These are phyloP conservation scores for Eulemur macaco DNA, from an alignment of 2,113 vertebrate genomes.

Conservation along the genomic window DNA sequence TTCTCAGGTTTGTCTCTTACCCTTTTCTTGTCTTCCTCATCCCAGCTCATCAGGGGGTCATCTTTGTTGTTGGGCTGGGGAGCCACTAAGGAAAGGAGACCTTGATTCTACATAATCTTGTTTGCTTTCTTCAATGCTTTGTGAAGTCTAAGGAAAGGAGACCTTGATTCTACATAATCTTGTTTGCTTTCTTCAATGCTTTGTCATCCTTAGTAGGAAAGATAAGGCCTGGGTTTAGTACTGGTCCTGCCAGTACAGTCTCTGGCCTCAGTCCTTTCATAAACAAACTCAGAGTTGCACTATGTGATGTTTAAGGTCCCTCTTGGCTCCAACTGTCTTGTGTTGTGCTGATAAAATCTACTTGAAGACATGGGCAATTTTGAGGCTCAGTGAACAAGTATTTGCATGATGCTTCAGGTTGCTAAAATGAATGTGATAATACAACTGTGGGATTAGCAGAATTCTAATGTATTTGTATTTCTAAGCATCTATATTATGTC, in stretches of 20 bases:
- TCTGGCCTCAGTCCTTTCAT: not conserved
- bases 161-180: not conserved
- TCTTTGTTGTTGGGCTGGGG: not conserved
- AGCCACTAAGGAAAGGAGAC: not conserved
- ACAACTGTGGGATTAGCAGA: not conserved
- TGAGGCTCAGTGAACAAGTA: constrained; percentile 48
- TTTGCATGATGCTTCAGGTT: constrained; percentile 29
- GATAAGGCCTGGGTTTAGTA: not conserved
- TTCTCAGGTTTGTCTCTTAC: not conserved
- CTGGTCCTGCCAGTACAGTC: not conserved
- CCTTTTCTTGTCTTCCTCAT: not conserved
- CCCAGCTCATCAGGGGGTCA: not conserved
- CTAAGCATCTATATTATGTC: not conserved
- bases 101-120: not conserved
- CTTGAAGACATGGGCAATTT: constrained; percentile 43
- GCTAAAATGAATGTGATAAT: constrained; percentile 1
- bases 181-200: not conserved
- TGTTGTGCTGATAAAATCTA: constrained; percentile 18
- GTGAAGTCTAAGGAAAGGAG: not conserved
- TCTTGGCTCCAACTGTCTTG: not conserved
- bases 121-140: not conserved
- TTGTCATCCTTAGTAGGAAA: not conserved
- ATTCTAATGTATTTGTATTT: not conserved
- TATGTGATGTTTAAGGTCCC: not conserved
- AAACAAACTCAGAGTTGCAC: not conserved